Conservation (phyloP, 2,113 vertebrate genomes). For the Columba janthina region DNA sequence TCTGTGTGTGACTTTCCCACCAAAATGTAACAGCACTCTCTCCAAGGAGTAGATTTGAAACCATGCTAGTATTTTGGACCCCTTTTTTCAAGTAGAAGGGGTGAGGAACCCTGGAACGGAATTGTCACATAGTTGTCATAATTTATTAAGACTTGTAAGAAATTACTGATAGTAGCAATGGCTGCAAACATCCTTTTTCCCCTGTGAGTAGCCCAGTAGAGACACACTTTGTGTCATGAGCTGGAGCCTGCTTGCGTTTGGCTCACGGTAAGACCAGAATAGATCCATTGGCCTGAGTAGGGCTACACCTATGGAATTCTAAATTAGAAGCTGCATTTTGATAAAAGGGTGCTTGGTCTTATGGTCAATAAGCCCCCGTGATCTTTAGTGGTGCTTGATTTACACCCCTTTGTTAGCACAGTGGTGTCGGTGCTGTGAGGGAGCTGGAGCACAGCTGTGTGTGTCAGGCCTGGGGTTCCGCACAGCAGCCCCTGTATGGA, state of each 20-base stretch:
- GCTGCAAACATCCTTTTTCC: not conserved
- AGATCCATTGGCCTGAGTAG: not conserved
- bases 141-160: not conserved
- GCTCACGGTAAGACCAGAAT: not conserved
- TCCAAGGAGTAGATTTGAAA: not conserved
- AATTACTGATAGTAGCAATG: not conserved
- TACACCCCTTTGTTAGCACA: accelerated
- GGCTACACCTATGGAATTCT: not conserved
- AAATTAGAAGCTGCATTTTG: not conserved
- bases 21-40: not conserved
- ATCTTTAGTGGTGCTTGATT: not conserved
- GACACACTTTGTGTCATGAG: accelerated
- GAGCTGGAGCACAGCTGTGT: not conserved
- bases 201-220: accelerated
- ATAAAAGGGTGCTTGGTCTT: not conserved
- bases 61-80: not conserved
- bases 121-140: not conserved
- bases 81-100: not conserved
- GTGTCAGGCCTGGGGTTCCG: accelerated
- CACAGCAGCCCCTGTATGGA: accelerated
- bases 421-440: not conserved
- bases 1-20: not conserved
- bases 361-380: not conserved
- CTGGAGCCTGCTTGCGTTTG: not conserved
- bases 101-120: not conserved